Evolutionary conservation across 2,888 invertebrate genomes (phyloP).

Genomic region (Argyresthia goedartella): DNA sequence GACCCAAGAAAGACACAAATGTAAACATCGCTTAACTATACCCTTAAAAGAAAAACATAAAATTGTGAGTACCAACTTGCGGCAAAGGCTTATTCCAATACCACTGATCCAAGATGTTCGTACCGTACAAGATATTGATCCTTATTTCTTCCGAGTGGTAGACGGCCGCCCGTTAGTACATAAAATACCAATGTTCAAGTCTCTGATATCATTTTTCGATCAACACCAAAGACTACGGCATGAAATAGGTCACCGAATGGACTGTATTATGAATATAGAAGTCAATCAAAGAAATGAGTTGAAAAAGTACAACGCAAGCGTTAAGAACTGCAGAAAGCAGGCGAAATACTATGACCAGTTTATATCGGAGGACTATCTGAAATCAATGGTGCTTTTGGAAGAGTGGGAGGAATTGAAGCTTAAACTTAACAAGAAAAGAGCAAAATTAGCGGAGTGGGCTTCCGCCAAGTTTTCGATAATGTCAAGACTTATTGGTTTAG

Average conservation of each 20-base stretch:
- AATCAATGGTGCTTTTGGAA: constrained; percentile 67
- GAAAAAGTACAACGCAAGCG: constrained; percentile 50
- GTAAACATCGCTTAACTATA: constrained; percentile 24
- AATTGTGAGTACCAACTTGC: constrained; percentile 27
- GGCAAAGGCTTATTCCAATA: constrained; percentile 21
- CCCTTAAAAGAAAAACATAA: constrained; percentile 34
- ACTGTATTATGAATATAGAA: constrained; percentile 65
- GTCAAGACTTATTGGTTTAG: constrained; percentile 68
- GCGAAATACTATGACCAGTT: constrained; percentile 71
- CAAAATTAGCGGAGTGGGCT: constrained; percentile 53
- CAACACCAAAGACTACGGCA: constrained; percentile 27
- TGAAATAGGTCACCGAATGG: constrained; percentile 50
- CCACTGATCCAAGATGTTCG: constrained; percentile 14
- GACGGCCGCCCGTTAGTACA: constrained; percentile 23
- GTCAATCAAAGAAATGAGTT: constrained; percentile 66
- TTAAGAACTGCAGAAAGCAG: constrained; percentile 59
- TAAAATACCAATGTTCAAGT: constrained; percentile 31
- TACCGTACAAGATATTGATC: constrained; percentile 33
- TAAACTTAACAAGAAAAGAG: constrained; percentile 46
- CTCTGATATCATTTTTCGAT: constrained; percentile 27
- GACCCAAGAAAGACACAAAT: constrained; percentile 24
- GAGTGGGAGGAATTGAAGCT: constrained; percentile 57
- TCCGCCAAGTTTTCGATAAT: constrained; percentile 36
- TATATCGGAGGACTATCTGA: constrained; percentile 71
- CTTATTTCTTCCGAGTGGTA: constrained; percentile 31